Conservation (phyloP, 2,888 invertebrate species). For the Galerucella pusilla region DNA sequence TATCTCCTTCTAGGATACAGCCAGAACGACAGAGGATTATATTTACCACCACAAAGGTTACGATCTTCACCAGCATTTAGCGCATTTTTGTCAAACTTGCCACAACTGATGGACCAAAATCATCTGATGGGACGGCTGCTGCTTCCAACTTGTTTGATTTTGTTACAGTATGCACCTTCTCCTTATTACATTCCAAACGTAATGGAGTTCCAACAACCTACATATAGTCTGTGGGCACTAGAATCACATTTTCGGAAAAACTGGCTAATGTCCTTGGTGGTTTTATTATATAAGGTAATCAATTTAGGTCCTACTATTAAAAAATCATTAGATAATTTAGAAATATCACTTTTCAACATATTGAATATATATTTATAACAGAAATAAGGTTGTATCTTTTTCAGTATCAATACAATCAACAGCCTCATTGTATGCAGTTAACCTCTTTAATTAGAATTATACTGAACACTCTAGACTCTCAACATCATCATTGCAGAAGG, state of each 20-base stretch:
- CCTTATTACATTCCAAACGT: conserved; percentile 71
- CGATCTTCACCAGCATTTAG: conserved; percentile 95
- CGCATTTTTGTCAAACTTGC: conserved; percentile 92
- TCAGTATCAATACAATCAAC: conserved; percentile 81
- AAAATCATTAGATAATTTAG: neutral
- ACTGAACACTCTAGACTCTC: conserved; percentile 90
- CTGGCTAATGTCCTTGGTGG: conserved; percentile 93
- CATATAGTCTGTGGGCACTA: conserved; percentile 89
- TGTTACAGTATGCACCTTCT: conserved; percentile 86
- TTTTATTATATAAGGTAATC: conserved; percentile 91
- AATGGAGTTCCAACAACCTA: conserved; percentile 72
- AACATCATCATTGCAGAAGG: conserved; percentile 90
- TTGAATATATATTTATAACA: neutral
- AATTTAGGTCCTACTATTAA: neutral
- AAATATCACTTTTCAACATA: neutral
- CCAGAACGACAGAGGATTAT: conserved; percentile 89
- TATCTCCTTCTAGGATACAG: conserved; percentile 94
- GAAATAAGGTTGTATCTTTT: conserved; percentile 4
- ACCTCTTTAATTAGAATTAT: conserved; percentile 88
- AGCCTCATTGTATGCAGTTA: conserved; percentile 76
- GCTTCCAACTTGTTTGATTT: conserved; percentile 83
- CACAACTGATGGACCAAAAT: conserved; percentile 95
- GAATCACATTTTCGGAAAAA: conserved; percentile 88
- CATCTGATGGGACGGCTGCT: conserved; percentile 92
- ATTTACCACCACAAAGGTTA: conserved; percentile 87